A percentile compares a stretch with the other conserved stretches of the same genome.
Conservation (phyloP, 2,113 vertebrate genomes). For the Burhinus oedicnemus region DNA sequence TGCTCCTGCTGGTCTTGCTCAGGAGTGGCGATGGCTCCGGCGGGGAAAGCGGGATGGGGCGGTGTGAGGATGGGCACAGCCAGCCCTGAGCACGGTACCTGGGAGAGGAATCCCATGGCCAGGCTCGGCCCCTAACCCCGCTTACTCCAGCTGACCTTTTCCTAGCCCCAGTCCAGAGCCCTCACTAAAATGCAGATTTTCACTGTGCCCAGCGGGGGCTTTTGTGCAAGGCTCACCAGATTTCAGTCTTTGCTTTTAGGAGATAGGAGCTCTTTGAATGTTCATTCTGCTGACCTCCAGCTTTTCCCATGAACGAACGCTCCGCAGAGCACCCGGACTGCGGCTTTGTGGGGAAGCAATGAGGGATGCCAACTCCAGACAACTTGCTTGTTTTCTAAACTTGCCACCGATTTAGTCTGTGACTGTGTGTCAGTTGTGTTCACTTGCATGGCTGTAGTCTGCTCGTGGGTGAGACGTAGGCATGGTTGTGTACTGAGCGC, state of each 20-base stretch:
- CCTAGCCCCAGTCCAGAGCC: rapidly evolving
- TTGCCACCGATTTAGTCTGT: neutral
- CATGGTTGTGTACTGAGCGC: rapidly evolving
- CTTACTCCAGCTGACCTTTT: neutral
- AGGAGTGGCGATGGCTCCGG: neutral
- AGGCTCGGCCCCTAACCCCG: rapidly evolving
- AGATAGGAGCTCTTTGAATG: neutral
- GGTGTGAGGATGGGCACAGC: rapidly evolving
- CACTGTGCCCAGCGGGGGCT: rapidly evolving
- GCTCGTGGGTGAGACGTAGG: rapidly evolving
- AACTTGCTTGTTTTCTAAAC: neutral
- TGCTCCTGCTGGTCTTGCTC: neutral
- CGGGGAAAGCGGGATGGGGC: rapidly evolving
- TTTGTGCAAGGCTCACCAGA: neutral
- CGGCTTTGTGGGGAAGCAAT: neutral
- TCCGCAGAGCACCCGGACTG: neutral
- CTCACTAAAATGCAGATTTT: neutral
- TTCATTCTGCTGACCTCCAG: neutral
- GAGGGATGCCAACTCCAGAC: neutral
- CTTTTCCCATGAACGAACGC: neutral
- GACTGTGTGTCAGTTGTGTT: neutral
- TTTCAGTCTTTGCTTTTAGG: neutral
- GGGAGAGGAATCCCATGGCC: neutral
- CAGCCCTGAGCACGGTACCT: neutral
- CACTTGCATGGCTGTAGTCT: neutral